Evolutionary conservation across 2,113 vertebrate genomes (phyloP).

Genomic region (Poicephalus meyeri): DNA sequence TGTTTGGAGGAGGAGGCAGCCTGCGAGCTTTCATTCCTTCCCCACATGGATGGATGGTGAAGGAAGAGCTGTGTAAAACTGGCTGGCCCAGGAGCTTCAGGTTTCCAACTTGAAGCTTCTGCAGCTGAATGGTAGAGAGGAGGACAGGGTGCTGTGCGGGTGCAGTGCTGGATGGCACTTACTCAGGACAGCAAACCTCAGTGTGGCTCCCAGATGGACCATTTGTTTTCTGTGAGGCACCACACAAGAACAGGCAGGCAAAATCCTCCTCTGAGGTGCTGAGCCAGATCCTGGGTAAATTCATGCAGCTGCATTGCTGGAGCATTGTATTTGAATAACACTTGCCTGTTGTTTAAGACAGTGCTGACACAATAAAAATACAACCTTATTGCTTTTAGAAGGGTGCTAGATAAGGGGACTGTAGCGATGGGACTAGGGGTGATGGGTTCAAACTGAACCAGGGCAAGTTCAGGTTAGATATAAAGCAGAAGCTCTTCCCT

Average conservation of each 20-base stretch:
- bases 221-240: not conserved
- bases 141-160: fast-evolving
- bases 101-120: not conserved
- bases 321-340: not conserved
- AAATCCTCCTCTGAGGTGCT: not conserved
- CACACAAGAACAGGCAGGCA: not conserved
- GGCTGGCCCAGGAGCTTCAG: not conserved
- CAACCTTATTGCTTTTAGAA: not conserved
- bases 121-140: not conserved
- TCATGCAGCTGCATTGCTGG: not conserved
- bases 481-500: no score
- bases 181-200: not conserved
- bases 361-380: not conserved
- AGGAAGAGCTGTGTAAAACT: not conserved
- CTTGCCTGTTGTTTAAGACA: not conserved
- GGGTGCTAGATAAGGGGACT: not conserved
- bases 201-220: not conserved
- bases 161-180: fast-evolving
- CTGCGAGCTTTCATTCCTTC: not conserved
- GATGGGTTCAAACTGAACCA: no score
- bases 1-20: conserved; percentile 43
- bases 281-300: not conserved
- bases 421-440: no score
- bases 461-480: no score
- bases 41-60: conserved; percentile 9